These are phyloP conservation scores for Marisa cornuarietis DNA, from an alignment of 1,140 invertebrate genomes.

Conservation along the genomic window DNA sequence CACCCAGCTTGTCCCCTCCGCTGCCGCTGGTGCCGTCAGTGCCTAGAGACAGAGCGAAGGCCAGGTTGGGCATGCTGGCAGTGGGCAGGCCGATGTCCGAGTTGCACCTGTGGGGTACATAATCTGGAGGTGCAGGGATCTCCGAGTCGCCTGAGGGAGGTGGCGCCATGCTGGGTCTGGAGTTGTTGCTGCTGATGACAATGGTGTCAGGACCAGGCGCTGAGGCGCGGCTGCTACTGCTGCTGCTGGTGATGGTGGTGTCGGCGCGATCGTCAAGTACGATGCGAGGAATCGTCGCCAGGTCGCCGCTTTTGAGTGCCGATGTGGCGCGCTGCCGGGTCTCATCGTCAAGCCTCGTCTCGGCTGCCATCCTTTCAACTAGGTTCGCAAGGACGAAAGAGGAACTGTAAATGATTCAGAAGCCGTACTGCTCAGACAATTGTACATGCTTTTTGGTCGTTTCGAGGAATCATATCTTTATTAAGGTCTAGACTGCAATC, in stretches of 20 bases:
- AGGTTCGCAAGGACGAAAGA: not conserved
- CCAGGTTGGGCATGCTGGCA: conserved; percentile 37
- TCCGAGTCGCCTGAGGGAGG: conserved; percentile 10
- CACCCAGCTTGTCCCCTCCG: conserved; percentile 28
- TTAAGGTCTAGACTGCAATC: too few species aligned
- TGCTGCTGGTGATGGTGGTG: conserved; percentile 39
- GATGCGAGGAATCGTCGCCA: conserved; percentile 29
- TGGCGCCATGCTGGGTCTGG: not conserved
- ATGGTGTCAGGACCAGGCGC: not conserved
- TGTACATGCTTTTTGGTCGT: too few species aligned
- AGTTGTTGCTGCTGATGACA: not conserved
- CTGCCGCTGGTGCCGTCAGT: conserved; percentile 6
- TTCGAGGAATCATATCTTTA: too few species aligned
- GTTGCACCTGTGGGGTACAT: conserved; percentile 50
- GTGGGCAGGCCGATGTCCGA: conserved; percentile 41
- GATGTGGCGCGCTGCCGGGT: conserved; percentile 20
- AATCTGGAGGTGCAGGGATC: conserved; percentile 46
- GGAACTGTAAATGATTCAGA: too few species aligned
- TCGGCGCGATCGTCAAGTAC: conserved; percentile 26
- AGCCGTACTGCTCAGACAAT: not conserved
- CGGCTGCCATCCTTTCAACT: conserved; percentile 12
- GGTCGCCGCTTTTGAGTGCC: conserved; percentile 19
- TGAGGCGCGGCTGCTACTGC: conserved; percentile 34
- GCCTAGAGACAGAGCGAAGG: conserved; percentile 10
- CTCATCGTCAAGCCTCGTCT: conserved; percentile 17